These are phyloP conservation scores for Folsomia manolachei DNA, from an alignment of 2,888 invertebrate genomes.

Conservation along the genomic window DNA sequence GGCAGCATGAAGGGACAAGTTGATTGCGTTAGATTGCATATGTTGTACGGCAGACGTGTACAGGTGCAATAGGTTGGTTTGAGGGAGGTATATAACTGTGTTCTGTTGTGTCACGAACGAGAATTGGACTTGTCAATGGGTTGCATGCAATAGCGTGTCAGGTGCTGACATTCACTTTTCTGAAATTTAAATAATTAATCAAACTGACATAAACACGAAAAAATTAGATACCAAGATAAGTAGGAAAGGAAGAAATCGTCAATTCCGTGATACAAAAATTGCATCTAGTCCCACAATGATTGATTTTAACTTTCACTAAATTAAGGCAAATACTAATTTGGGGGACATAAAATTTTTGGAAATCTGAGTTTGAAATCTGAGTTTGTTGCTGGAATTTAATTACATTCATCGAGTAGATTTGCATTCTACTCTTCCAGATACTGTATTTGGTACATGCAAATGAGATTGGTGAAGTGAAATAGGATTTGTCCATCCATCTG, in stretches of 20 bases:
- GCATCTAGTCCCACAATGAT: no score
- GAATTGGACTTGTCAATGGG: neutral
- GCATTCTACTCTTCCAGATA: no score
- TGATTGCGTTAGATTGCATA: neutral
- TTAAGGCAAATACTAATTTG: no score
- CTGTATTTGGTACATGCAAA: neutral
- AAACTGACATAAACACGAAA: neutral
- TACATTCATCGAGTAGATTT: no score
- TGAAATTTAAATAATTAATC: slow-evolving; percentile 10
- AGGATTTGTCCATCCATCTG: neutral
- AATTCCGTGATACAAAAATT: no score
- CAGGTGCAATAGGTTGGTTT: neutral
- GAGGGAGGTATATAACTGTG: no score
- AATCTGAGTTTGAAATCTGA: no score
- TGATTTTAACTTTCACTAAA: no score
- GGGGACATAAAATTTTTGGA: no score
- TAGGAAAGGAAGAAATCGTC: no score
- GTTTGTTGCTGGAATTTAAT: neutral
- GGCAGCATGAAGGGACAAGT: neutral
- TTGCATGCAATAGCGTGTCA: neutral
- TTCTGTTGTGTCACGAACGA: no score
- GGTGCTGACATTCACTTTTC: neutral
- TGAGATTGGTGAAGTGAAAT: neutral
- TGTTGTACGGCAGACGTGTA: no score
- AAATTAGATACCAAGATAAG: neutral